Evolutionary conservation across 2,113 vertebrate species (phyloP).

Genomic region (Corythoichthys haematopterus): DNA sequence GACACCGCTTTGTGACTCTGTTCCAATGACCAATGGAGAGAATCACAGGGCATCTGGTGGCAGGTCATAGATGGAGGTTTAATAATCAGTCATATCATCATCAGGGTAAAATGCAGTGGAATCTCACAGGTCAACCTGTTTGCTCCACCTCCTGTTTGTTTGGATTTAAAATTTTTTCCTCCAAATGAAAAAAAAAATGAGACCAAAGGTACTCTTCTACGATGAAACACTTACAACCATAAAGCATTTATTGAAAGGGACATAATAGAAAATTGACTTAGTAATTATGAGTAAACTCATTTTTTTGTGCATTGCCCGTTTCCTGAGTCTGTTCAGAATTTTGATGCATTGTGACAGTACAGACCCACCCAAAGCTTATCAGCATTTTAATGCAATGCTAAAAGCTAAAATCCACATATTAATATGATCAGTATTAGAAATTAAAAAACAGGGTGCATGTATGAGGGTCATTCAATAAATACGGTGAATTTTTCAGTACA

Average conservation of each 20-base stretch:
- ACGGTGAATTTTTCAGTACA: too few relatives aligned
- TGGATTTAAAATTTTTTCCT: neutral
- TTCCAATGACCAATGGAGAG: conserved; percentile 58
- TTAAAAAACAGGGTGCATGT: too few relatives aligned
- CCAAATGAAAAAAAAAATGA: neutral
- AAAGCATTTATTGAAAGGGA: too few relatives aligned
- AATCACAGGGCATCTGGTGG: conserved; percentile 48
- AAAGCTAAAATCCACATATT: neutral
- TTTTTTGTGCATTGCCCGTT: neutral
- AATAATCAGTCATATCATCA: conserved; percentile 63
- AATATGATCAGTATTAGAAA: neutral
- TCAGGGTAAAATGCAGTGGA: neutral
- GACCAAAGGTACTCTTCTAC: neutral
- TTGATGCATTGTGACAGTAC: too few relatives aligned
- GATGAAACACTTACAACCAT: too few relatives aligned
- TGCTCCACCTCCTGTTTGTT: neutral
- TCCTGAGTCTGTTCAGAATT: neutral
- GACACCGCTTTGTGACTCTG: conserved; percentile 30
- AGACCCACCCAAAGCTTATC: too few relatives aligned
- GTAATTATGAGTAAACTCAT: neutral
- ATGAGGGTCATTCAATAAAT: too few relatives aligned
- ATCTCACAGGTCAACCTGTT: neutral
- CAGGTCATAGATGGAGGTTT: conserved; percentile 57
- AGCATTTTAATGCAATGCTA: too few relatives aligned
- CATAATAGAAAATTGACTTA: too few relatives aligned